Percentiles rank a stretch among this genome's conserved stretches.
phyloP scores from a whole-genome alignment of 2,113 vertebrate species.

The Phainopepla nitens region DNA sequence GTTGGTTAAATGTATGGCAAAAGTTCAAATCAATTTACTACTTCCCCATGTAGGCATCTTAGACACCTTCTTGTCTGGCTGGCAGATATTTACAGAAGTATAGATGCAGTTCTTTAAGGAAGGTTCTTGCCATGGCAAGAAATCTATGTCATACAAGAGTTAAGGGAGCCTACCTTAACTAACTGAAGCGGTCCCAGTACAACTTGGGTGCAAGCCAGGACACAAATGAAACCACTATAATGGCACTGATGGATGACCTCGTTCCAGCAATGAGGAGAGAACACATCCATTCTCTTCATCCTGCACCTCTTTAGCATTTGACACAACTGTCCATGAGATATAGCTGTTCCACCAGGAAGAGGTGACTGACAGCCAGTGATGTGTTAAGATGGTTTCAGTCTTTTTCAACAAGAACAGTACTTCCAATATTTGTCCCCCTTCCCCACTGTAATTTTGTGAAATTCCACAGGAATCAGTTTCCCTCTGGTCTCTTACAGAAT shows the following conservation, averaged over 20 bases:
- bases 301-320: background rate
- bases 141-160: background rate
- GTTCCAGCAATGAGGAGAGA: background rate
- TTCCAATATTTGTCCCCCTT: background rate
- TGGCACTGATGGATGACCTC: background rate
- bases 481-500: background rate
- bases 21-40: background rate
- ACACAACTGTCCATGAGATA: background rate
- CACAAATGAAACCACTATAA: background rate
- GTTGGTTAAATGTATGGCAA: background rate
- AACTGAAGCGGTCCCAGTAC: background rate
- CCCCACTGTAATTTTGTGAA: background rate
- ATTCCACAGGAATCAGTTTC: background rate
- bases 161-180: background rate
- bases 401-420: background rate
- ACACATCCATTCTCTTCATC: slow-evolving; percentile 10
- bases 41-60: background rate
- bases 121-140: background rate
- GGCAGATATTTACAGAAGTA: background rate
- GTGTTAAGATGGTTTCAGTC: background rate
- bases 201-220: background rate
- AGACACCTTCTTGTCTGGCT: background rate
- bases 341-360: background rate
- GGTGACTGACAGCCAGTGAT: background rate
- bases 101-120: background rate